Conservation (phyloP, 92 coral and sea anemone genomes). For the Siderastrea radians region DNA sequence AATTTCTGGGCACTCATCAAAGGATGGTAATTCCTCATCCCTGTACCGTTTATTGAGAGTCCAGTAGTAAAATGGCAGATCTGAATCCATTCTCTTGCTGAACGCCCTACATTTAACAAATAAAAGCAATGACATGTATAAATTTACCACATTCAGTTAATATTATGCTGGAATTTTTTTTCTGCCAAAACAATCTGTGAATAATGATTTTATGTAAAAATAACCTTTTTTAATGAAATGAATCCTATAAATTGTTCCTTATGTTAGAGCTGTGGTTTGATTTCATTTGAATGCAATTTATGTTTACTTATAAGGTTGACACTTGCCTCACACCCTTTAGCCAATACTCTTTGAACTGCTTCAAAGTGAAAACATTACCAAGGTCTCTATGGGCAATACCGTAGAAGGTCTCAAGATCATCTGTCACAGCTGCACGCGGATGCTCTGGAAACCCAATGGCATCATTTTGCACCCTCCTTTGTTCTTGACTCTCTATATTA, state of each 20-base stretch:
- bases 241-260: too few relatives aligned
- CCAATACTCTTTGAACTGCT: constrained; percentile 70
- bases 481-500: constrained; percentile 62
- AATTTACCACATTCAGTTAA: too few relatives aligned
- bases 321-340: constrained; percentile 56
- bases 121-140: too few relatives aligned
- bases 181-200: too few relatives aligned
- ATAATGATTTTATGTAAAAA: too few relatives aligned
- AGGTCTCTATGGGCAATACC: constrained; percentile 62
- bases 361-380: constrained; percentile 60
- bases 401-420: constrained; percentile 63
- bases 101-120: too few relatives aligned
- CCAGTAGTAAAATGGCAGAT: constrained; percentile 9
- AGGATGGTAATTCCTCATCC: constrained; percentile 65
- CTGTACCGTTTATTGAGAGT: constrained; percentile 63
- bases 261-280: too few relatives aligned
- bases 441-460: constrained; percentile 48
- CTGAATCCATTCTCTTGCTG: too few relatives aligned
- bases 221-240: too few relatives aligned
- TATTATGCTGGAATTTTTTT: too few relatives aligned
- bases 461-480: constrained; percentile 1
- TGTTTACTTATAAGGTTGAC: too few relatives aligned
- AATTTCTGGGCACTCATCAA: constrained; percentile 72
- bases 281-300: too few relatives aligned
- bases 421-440: constrained; percentile 58